Evolutionary conservation across 2,797 vertebrate genomes (phyloP).

Genomic region (Dendrocincla fuliginosa): DNA sequence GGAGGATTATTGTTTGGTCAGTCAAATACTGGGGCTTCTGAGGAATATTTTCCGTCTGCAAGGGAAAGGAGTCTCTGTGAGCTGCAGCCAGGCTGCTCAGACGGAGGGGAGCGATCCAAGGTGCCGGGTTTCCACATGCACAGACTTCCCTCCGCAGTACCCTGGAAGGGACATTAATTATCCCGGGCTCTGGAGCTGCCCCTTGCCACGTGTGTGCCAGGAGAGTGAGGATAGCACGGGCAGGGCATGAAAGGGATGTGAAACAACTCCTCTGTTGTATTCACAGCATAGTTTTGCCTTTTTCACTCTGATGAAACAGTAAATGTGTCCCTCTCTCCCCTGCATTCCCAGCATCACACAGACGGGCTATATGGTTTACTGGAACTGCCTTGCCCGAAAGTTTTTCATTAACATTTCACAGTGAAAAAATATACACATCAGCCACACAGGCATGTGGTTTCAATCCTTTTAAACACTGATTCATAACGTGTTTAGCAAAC

Average conservation of each 20-base stretch:
- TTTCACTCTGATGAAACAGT: neutral
- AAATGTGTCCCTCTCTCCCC: neutral
- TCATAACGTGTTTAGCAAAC: conserved; percentile 58
- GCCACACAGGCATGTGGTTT: conserved; percentile 57
- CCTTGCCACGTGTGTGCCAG: neutral
- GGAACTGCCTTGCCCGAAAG: conserved; percentile 15
- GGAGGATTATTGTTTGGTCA: conserved; percentile 49
- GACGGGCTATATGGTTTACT: neutral
- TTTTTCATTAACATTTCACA: conserved; percentile 51
- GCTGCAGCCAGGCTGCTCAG: conserved; percentile 43
- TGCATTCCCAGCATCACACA: neutral
- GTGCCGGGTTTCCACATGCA: neutral
- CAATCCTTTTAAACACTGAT: conserved; percentile 47
- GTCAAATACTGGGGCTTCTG: conserved; percentile 56
- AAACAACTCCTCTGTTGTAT: neutral
- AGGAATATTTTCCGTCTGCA: conserved; percentile 68
- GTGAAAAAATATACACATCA: conserved; percentile 26
- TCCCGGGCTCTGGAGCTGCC: neutral
- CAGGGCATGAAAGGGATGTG: neutral
- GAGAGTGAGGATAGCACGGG: neutral
- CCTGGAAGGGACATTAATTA: neutral
- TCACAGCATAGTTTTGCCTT: neutral
- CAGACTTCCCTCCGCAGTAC: neutral
- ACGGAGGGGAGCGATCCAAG: neutral
- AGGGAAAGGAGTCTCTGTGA: conserved; percentile 16